Percentiles rank a stretch among this genome's conserved stretches.
These are phyloP conservation scores for Globicephala melas DNA, from an alignment of 2,113 vertebrate genomes.

Conservation along the genomic window DNA sequence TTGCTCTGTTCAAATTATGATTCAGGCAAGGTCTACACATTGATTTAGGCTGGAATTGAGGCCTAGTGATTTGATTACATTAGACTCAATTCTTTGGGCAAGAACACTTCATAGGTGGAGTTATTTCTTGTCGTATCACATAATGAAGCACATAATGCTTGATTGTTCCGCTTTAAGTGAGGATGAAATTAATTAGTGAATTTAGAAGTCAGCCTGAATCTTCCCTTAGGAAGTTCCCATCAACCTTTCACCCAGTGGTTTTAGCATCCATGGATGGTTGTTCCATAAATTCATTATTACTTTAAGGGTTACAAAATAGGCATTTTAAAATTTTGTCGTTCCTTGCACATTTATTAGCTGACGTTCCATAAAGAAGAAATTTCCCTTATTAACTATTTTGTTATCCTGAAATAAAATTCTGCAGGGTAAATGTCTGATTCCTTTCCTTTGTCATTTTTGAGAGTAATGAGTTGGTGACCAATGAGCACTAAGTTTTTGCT, in stretches of 20 bases:
- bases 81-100: background rate
- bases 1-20: background rate
- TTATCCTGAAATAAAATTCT: background rate
- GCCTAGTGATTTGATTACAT: background rate
- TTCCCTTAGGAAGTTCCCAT: background rate
- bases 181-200: background rate
- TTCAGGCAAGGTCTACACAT: background rate
- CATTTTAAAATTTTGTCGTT: background rate
- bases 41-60: background rate
- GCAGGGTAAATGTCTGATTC: background rate
- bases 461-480: background rate
- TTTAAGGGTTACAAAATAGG: background rate
- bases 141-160: background rate
- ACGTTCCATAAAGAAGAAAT: background rate
- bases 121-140: background rate
- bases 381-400: background rate
- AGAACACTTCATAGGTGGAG: background rate
- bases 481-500: background rate
- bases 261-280: background rate
- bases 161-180: background rate
- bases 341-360: background rate
- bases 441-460: background rate
- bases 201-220: background rate
- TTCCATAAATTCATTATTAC: background rate
- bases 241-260: background rate